Conservation (phyloP, 2,113 vertebrate genomes). For the Ahaetulla prasina region DNA sequence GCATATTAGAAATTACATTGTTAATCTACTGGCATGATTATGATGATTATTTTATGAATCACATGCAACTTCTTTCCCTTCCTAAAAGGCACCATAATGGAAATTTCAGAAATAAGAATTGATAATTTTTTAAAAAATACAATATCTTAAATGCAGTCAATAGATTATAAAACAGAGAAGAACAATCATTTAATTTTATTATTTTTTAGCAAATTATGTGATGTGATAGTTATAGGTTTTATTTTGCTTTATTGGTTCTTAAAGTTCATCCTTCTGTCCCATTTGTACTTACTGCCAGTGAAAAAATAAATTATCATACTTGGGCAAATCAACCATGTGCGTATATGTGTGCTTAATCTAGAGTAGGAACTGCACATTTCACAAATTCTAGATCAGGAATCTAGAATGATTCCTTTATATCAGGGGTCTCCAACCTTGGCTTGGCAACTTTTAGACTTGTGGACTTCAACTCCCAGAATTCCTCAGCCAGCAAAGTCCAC, state of each 20-base stretch:
- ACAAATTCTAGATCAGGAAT: background rate
- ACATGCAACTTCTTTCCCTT: background rate
- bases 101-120: background rate
- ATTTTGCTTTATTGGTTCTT: background rate
- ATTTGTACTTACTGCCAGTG: background rate
- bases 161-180: background rate
- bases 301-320: background rate
- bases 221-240: background rate
- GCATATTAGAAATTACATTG: background rate
- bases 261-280: background rate
- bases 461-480: no score
- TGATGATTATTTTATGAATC: background rate
- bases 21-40: background rate
- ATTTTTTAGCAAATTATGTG: background rate
- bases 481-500: no score
- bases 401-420: background rate
- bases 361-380: background rate
- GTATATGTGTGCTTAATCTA: background rate
- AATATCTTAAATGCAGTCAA: background rate
- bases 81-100: background rate
- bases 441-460: no score
- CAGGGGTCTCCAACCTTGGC: no score
- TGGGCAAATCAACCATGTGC: background rate
- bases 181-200: background rate
- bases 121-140: background rate